These are phyloP conservation scores for Papilio polyxenes DNA, from an alignment of 1,140 invertebrate genomes.

Conservation along the genomic window DNA sequence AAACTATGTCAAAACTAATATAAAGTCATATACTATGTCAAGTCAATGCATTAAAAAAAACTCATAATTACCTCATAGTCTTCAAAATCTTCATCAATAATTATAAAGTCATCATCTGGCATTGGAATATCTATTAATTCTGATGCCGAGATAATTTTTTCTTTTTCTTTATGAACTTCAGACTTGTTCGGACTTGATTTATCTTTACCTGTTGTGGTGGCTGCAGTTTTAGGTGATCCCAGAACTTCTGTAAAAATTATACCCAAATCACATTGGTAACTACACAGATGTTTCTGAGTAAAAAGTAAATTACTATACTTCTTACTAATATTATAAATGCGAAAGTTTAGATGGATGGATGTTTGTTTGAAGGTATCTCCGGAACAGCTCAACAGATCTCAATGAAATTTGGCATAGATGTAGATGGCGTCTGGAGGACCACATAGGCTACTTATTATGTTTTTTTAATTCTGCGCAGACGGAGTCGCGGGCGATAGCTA, in stretches of 20 bases:
- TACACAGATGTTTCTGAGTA: background rate
- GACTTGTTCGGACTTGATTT: background rate
- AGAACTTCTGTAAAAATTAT: background rate
- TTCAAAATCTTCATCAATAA: conserved; percentile 57
- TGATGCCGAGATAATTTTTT: conserved; percentile 55
- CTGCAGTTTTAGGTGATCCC: background rate
- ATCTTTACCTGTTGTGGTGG: background rate
- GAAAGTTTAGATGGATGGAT: too few relatives aligned
- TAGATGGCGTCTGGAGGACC: too few relatives aligned
- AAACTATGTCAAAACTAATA: background rate
- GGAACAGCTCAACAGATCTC: too few relatives aligned
- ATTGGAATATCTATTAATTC: conserved; percentile 59
- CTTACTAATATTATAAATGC: too few relatives aligned
- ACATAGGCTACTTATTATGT: too few relatives aligned
- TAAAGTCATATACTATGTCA: background rate
- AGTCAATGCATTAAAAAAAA: background rate
- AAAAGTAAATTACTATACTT: background rate
- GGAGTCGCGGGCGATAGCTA: too few relatives aligned
- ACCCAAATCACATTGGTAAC: background rate
- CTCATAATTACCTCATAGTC: conserved; percentile 32
- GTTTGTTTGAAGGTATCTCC: too few relatives aligned
- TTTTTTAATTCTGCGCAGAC: too few relatives aligned
- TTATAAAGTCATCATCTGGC: conserved; percentile 54
- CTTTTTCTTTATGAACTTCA: conserved; percentile 23
- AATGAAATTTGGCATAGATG: too few relatives aligned